phyloP scores from a whole-genome alignment of 1,140 invertebrate genomes.

The Cherax destructor region DNA sequence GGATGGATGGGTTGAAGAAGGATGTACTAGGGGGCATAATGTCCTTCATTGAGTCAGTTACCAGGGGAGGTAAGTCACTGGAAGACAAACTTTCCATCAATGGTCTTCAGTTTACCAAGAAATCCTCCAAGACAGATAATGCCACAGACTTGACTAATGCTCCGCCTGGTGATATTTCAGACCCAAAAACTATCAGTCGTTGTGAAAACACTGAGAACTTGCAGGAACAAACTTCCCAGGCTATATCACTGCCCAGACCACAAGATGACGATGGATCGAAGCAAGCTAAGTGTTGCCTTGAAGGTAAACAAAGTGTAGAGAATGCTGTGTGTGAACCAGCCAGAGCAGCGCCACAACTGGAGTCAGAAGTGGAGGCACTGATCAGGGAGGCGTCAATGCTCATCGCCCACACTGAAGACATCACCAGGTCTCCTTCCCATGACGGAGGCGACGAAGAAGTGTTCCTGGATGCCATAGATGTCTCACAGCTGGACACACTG shows the following conservation, averaged over 20 bases:
- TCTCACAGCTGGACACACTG: slow-evolving; percentile 66
- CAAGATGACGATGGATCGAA: not conserved
- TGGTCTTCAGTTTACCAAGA: slow-evolving; percentile 4
- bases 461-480: slow-evolving; percentile 65
- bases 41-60: slow-evolving; percentile 13
- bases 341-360: slow-evolving; percentile 8
- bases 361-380: slow-evolving; percentile 45
- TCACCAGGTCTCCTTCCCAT: not conserved
- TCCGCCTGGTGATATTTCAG: not conserved
- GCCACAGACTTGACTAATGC: not conserved
- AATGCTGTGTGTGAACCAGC: slow-evolving; percentile 7
- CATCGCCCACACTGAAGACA: not conserved
- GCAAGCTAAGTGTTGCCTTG: not conserved
- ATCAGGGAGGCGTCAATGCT: slow-evolving; percentile 29
- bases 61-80: not conserved
- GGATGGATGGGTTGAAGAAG: not conserved
- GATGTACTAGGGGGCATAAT: slow-evolving; percentile 1
- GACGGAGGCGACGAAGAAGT: slow-evolving; percentile 61
- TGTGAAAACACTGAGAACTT: not conserved
- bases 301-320: not conserved
- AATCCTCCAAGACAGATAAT: slow-evolving; percentile 9
- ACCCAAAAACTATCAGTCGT: not conserved
- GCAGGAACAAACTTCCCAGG: not conserved
- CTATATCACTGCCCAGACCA: not conserved
- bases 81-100: slow-evolving; percentile 20